Conservation (phyloP, 2,888 invertebrate species). For the Tenodera sinensis region DNA sequence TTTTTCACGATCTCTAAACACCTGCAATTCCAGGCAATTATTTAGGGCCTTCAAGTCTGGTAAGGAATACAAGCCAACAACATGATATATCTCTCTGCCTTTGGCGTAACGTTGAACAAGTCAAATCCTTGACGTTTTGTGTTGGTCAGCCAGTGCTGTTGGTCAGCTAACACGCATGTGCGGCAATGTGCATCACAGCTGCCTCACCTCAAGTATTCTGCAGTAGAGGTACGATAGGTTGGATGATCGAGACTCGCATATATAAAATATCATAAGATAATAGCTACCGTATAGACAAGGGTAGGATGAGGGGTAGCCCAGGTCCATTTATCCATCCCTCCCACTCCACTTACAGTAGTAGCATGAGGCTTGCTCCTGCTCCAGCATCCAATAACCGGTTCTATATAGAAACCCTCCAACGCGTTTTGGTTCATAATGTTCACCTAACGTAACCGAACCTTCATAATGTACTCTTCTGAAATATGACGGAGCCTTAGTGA, state of each 20-base stretch:
- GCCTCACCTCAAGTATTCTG: background rate
- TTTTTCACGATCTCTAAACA: too few species aligned
- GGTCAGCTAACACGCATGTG: background rate
- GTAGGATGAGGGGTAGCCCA: background rate
- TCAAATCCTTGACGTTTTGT: too few species aligned
- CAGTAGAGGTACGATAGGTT: background rate
- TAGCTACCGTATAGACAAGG: constrained; percentile 16
- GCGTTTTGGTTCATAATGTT: background rate
- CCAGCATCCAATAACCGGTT: constrained; percentile 15
- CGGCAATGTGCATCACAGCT: background rate
- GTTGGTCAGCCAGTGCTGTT: too few species aligned
- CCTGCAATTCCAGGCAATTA: too few species aligned
- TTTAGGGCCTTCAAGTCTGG: too few species aligned
- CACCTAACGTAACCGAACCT: background rate
- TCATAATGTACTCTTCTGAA: too few species aligned
- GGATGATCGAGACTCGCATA: constrained; percentile 12
- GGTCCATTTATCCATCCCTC: constrained; percentile 4
- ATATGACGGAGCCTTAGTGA: too few species aligned
- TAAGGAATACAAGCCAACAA: too few species aligned
- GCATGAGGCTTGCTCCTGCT: background rate
- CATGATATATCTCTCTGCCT: too few species aligned
- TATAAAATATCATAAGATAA: constrained; percentile 24
- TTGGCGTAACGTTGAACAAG: too few species aligned
- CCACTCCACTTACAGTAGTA: constrained; percentile 7
- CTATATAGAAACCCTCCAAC: background rate